Conservation (phyloP, 2,113 vertebrate species). For the Noturus placidus region DNA sequence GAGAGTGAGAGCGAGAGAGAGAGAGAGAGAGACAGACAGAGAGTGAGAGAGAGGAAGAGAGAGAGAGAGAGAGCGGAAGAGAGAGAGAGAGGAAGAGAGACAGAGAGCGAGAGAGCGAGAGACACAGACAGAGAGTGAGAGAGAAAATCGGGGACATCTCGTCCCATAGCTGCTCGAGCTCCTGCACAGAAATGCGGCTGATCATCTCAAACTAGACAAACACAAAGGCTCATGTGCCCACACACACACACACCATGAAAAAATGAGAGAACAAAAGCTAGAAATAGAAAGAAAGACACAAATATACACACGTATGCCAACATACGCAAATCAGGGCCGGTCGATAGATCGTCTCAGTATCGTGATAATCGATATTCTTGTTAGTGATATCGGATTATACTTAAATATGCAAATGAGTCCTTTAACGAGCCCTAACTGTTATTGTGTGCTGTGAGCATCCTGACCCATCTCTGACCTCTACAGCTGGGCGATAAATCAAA, state of each 20-base stretch:
- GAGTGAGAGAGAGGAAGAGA: no score
- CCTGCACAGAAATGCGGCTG: constrained; percentile 16
- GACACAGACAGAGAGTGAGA: no score
- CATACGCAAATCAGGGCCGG: background rate
- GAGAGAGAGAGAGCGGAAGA: no score
- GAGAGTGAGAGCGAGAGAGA: no score
- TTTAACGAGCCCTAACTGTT: background rate
- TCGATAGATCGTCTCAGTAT: background rate
- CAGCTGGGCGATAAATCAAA: background rate
- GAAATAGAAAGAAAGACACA: no score
- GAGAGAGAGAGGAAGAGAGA: no score
- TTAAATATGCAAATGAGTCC: background rate
- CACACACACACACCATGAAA: background rate
- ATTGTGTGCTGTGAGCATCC: background rate
- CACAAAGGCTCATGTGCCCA: background rate
- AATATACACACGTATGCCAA: background rate
- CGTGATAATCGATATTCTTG: background rate
- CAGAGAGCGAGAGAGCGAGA: no score
- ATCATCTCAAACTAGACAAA: constrained; percentile 25
- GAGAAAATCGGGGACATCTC: background rate
- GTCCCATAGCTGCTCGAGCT: background rate
- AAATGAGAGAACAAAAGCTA: background rate
- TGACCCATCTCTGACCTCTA: background rate
- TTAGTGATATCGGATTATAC: background rate
- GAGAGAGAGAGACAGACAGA: no score